Base-by-base conservation (phyloP, 2,888 invertebrate species). In the Zaprionus obscuricornis region DNA sequence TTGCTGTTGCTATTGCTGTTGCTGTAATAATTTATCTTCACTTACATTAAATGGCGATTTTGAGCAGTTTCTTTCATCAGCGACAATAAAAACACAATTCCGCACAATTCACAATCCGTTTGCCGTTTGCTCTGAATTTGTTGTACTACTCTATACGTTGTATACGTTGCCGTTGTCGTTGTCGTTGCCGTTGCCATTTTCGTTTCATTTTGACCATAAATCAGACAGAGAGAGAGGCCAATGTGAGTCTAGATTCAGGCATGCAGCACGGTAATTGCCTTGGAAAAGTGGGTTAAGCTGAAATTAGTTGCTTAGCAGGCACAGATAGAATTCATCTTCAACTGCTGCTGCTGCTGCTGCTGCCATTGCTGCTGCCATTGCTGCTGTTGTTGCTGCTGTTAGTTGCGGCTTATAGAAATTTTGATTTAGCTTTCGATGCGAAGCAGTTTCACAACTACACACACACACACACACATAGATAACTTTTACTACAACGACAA, bases 391-490 rank as follows among this genome's bases (percentile, higher is more conserved):
- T n/a, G n/a, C n/a, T n/a, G n/a, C n/a, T n/a, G n/a, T n/a, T 31
- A 29, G 27, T 40, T 46, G 60, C 39, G 37, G 58, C 65, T 66
- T 56, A 58, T 56, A 65, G 66, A 59, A 74, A 75, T 77, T 84
- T 77, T 84, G 77, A 77, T 77, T 85, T 77, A 77, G 85, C 74
- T 74, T 39, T 77, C 82, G 74, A 77, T 84, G 77, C 68, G 56
- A 40, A 24, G 57, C 63, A 67, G 51, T 58, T 42, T 24, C 52
- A 49, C 50, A 49, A 59, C 51, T 63, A 49, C 63, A 33, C 24
- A 27, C 57, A 8, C 20, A 20, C 33, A 56, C 16, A 43, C 26
- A 29, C 27, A 33, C 36, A 36, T 8, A 6, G 3, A 27, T 8
- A 74, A 75, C 72, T 83, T 67, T 65, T 65, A 64, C 67, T 65